phyloP scores from a whole-genome alignment of 2,888 invertebrate genomes.

The Melieria picta region DNA sequence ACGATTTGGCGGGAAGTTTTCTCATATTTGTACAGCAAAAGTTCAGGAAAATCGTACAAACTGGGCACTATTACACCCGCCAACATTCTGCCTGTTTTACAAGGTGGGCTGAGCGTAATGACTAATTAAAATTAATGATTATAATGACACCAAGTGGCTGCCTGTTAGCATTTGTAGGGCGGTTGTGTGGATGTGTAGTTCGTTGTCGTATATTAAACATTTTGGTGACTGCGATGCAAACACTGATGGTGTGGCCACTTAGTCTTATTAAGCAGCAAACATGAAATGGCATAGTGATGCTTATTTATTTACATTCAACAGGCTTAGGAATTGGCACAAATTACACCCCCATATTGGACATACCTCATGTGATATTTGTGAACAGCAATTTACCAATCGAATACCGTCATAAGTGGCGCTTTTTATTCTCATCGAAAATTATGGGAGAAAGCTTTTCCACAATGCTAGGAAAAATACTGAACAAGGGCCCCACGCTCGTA shows the following conservation, averaged over 20 bases:
- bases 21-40: conserved; percentile 66
- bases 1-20: conserved; percentile 70
- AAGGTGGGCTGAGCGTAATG: conserved; percentile 43
- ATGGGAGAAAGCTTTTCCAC: conserved; percentile 93
- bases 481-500: conserved; percentile 84
- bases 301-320: conserved; percentile 10
- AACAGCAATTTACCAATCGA: conserved; percentile 82
- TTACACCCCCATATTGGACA: conserved; percentile 78
- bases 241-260: too few species aligned
- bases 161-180: too few species aligned
- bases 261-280: neutral
- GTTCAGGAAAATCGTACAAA: conserved; percentile 40
- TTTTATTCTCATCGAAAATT: conserved; percentile 85
- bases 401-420: conserved; percentile 83
- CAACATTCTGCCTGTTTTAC: conserved; percentile 56
- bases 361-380: conserved; percentile 82
- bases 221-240: neutral
- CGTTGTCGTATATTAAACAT: neutral
- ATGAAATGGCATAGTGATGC: neutral
- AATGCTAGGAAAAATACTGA: conserved; percentile 76
- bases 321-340: conserved; percentile 79
- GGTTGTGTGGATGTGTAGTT: too few species aligned
- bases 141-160: too few species aligned
- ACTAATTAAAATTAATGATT: neutral
- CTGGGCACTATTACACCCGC: conserved; percentile 24